These are phyloP conservation scores for Ariolimax columbianus DNA, from an alignment of 2,888 invertebrate species.

Conservation along the genomic window DNA sequence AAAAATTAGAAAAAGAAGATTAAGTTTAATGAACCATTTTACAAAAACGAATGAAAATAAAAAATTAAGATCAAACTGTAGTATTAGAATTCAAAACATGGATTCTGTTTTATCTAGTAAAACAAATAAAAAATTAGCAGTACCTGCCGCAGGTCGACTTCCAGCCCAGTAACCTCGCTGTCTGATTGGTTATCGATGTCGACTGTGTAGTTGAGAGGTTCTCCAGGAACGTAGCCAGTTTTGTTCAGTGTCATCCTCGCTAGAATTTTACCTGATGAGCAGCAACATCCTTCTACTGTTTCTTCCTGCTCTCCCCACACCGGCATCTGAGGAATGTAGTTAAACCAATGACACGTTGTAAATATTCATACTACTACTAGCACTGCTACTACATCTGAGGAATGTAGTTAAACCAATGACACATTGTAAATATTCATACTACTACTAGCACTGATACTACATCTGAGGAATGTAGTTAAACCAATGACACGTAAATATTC, in stretches of 20 bases:
- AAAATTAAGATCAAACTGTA: too few species aligned
- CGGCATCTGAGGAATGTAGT: constrained; percentile 58
- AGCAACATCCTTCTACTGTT: constrained; percentile 81
- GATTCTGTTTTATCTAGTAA: too few species aligned
- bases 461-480: too few species aligned
- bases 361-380: not conserved
- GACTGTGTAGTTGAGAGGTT: constrained; percentile 92
- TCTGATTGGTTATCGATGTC: constrained; percentile 90
- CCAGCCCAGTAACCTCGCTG: constrained; percentile 89
- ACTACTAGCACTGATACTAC: too few species aligned
- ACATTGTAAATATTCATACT: too few species aligned
- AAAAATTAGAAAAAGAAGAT: too few species aligned
- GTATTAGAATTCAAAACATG: too few species aligned
- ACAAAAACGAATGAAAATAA: too few species aligned
- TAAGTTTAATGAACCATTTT: too few species aligned
- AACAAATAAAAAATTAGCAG: not conserved
- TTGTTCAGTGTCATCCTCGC: constrained; percentile 92
- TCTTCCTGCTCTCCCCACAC: constrained; percentile 75
- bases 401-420: too few species aligned
- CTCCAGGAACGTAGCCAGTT: constrained; percentile 96
- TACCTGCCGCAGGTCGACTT: constrained; percentile 90
- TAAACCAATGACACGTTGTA: not conserved
- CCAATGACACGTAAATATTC: too few species aligned
- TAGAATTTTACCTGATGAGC: constrained; percentile 88
- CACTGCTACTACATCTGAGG: too few species aligned